phyloP scores from a whole-genome alignment of 2,888 invertebrate genomes.

The Mythimna lalbum region DNA sequence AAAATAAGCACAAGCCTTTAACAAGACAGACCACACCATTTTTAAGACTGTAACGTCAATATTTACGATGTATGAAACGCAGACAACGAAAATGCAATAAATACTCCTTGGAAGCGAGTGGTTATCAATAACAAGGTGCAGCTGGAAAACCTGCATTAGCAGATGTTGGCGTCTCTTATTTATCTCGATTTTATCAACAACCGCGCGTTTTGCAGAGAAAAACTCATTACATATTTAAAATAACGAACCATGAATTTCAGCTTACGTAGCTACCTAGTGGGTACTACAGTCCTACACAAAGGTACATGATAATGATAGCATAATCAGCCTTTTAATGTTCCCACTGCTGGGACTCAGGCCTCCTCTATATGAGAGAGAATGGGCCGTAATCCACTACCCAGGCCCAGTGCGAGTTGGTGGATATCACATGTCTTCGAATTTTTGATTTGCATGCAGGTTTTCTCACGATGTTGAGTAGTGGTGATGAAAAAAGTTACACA shows the following conservation, averaged over 20 bases:
- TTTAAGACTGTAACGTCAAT: constrained; percentile 51
- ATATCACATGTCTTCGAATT: too few species aligned
- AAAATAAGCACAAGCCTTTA: constrained; percentile 37
- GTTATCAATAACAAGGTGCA: constrained; percentile 53
- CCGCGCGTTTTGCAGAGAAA: constrained; percentile 20
- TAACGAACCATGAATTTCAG: constrained; percentile 26
- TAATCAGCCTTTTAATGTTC: too few species aligned
- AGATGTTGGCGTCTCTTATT: constrained; percentile 47
- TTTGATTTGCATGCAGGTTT: too few species aligned
- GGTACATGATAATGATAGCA: too few species aligned
- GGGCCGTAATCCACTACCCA: too few species aligned
- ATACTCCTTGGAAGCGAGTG: constrained; percentile 51
- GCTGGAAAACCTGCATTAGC: constrained; percentile 56
- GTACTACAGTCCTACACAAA: constrained; percentile 28
- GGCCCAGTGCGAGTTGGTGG: too few species aligned
- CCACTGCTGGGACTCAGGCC: too few species aligned
- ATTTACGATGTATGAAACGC: constrained; percentile 69
- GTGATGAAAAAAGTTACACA: too few species aligned
- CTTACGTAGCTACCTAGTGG: background rate
- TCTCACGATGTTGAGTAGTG: too few species aligned
- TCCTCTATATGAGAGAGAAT: too few species aligned
- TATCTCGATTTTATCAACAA: constrained; percentile 32
- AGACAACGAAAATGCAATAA: constrained; percentile 61
- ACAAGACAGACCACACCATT: constrained; percentile 51
- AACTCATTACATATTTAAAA: constrained; percentile 21